Percentiles rank a stretch among this genome's conserved stretches.
These are phyloP conservation scores for Monodelphis domestica DNA, from an alignment of 2,797 vertebrate species.

Conservation along the genomic window DNA sequence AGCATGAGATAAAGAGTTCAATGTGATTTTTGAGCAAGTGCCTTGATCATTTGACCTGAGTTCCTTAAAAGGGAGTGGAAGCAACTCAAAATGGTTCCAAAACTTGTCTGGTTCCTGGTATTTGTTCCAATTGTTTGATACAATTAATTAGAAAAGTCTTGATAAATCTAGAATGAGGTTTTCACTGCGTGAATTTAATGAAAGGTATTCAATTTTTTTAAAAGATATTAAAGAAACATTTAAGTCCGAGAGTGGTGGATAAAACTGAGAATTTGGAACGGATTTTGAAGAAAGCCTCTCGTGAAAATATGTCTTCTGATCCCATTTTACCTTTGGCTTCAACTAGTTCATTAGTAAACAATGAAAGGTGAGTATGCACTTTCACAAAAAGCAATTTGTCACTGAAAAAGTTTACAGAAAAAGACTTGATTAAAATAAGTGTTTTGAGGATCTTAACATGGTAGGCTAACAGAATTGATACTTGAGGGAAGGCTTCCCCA, in stretches of 20 bases:
- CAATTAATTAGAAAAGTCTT: too few relatives aligned
- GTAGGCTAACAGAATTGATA: neutral
- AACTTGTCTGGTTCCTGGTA: too few relatives aligned
- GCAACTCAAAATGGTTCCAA: too few relatives aligned
- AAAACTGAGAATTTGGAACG: neutral
- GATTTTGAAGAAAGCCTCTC: neutral
- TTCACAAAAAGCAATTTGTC: neutral
- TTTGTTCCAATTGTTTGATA: too few relatives aligned
- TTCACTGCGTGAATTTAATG: neutral
- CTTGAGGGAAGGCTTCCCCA: too few relatives aligned
- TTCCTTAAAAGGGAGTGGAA: too few relatives aligned
- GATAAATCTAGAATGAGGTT: too few relatives aligned
- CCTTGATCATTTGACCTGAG: too few relatives aligned
- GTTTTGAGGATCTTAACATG: neutral
- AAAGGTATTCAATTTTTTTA: neutral
- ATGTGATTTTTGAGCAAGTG: too few relatives aligned
- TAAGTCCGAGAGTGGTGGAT: neutral
- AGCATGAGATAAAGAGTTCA: too few relatives aligned
- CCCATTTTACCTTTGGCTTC: neutral
- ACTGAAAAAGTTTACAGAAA: neutral
- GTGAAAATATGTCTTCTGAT: constrained; percentile 15
- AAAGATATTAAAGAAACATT: neutral
- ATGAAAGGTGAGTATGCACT: constrained; percentile 63
- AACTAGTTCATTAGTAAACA: constrained; percentile 17
- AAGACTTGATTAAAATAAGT: neutral